Percentiles rank a stretch among this genome's conserved stretches.
phyloP scores from a whole-genome alignment of 2,888 invertebrate species.

The Portevinia maculata region DNA sequence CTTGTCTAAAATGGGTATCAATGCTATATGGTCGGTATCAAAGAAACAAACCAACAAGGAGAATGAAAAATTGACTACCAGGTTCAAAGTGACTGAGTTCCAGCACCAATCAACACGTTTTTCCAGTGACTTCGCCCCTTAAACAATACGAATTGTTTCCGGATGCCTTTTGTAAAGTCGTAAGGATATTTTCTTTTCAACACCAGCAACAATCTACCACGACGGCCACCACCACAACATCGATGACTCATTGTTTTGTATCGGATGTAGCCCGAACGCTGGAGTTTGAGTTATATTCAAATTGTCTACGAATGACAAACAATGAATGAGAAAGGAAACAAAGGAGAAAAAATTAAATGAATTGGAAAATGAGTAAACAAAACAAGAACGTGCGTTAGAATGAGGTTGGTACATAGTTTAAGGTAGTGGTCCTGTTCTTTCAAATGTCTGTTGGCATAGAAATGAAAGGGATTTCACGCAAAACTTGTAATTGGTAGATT shows the following conservation, averaged over 20 bases:
- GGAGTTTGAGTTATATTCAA: constrained; percentile 13
- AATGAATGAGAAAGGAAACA: not conserved
- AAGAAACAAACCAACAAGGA: not conserved
- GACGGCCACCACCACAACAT: not conserved
- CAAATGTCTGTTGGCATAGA: too few relatives aligned
- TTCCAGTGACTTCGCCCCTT: constrained; percentile 5
- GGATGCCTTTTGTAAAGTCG: constrained; percentile 21
- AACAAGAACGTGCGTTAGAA: too few relatives aligned
- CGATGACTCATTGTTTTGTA: constrained; percentile 44
- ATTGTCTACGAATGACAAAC: constrained; percentile 16
- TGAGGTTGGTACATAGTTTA: too few relatives aligned
- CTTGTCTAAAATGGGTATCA: constrained; percentile 58
- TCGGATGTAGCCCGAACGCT: not conserved
- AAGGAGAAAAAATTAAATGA: not conserved
- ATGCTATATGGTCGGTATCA: not conserved
- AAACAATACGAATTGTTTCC: constrained; percentile 53
- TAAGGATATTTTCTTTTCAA: constrained; percentile 38
- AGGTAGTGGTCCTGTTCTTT: too few relatives aligned
- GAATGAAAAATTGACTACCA: not conserved
- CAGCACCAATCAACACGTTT: constrained; percentile 52
- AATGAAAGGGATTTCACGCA: too few relatives aligned
- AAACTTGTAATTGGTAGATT: too few relatives aligned
- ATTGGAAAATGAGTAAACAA: not conserved
- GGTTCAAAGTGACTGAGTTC: constrained; percentile 25
- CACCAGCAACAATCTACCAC: not conserved